Percentiles rank a stretch among this genome's conserved stretches.
These are phyloP conservation scores for Zaprionus taronus DNA, from an alignment of 1,140 invertebrate genomes.

Conservation along the genomic window DNA sequence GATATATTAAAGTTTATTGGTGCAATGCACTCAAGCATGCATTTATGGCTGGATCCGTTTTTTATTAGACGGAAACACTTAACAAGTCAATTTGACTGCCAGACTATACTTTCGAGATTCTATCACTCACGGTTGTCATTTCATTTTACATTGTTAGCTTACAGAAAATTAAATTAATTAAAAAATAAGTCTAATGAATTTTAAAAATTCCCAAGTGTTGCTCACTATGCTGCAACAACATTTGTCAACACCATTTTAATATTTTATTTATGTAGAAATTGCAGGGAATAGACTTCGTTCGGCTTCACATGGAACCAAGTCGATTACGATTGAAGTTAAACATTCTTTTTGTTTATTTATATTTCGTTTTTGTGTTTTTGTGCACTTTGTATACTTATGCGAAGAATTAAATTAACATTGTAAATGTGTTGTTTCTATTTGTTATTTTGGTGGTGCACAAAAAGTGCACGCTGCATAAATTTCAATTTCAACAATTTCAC, in stretches of 20 bases:
- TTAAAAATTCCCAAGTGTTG: neutral
- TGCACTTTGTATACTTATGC: constrained; percentile 9
- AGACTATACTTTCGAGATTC: too few species aligned
- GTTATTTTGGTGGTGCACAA: constrained; percentile 25
- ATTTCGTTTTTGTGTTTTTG: neutral
- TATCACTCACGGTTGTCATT: neutral
- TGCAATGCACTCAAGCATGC: neutral
- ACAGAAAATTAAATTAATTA: neutral
- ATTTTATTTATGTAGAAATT: constrained; percentile 27
- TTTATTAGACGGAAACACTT: too few species aligned
- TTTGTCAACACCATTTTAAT: constrained; percentile 20
- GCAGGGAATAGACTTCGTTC: neutral
- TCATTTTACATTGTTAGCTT: neutral
- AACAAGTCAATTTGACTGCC: too few species aligned
- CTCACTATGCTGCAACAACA: constrained; percentile 22
- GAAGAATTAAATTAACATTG: constrained; percentile 9
- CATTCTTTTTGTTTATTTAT: constrained; percentile 12
- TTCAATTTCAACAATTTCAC: constrained; percentile 57
- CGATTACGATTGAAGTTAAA: neutral
- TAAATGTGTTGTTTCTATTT: constrained; percentile 17
- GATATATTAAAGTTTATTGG: neutral
- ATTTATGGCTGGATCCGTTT: neutral
- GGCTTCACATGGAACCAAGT: neutral
- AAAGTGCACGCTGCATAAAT: constrained; percentile 37
- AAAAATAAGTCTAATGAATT: neutral